phyloP scores from a whole-genome alignment of 2,797 vertebrate genomes.

The Pseudochromis fuscus region DNA sequence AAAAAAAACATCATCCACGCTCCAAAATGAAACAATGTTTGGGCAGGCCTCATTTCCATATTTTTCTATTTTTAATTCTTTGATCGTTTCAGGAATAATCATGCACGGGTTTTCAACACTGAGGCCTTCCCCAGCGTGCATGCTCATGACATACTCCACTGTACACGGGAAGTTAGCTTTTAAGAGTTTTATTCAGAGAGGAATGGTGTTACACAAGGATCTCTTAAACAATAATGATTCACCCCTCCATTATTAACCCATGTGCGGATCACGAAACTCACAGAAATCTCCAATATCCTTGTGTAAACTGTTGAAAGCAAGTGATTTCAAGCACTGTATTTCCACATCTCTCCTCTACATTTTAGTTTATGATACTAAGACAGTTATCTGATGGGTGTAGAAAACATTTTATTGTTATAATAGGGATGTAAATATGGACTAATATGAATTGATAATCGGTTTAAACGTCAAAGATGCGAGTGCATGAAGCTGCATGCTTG shows the following conservation, averaged over 20 bases:
- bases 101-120: neutral
- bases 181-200: constrained; percentile 11
- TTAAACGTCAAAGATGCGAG: too few relatives aligned
- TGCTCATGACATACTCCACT: constrained; percentile 11
- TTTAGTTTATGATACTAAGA: too few relatives aligned
- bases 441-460: too few relatives aligned
- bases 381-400: too few relatives aligned
- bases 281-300: constrained; percentile 8
- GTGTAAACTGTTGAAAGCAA: constrained; percentile 5
- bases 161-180: constrained; percentile 8
- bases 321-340: neutral
- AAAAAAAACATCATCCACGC: constrained; percentile 19
- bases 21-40: constrained; percentile 49
- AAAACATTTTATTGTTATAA: too few relatives aligned
- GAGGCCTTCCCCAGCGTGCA: constrained; percentile 21
- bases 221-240: constrained; percentile 9
- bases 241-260: neutral
- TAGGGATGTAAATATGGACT: too few relatives aligned
- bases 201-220: neutral
- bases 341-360: neutral
- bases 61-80: constrained; percentile 49
- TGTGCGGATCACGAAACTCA: constrained; percentile 1
- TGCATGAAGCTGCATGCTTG: too few relatives aligned
- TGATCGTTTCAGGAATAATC: constrained; percentile 47
- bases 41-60: constrained; percentile 48